Evolutionary conservation across 2,113 vertebrate species (phyloP), one percentile per base, ranked within the genome.

Genomic region (Potamarius usumacintae): DNA sequence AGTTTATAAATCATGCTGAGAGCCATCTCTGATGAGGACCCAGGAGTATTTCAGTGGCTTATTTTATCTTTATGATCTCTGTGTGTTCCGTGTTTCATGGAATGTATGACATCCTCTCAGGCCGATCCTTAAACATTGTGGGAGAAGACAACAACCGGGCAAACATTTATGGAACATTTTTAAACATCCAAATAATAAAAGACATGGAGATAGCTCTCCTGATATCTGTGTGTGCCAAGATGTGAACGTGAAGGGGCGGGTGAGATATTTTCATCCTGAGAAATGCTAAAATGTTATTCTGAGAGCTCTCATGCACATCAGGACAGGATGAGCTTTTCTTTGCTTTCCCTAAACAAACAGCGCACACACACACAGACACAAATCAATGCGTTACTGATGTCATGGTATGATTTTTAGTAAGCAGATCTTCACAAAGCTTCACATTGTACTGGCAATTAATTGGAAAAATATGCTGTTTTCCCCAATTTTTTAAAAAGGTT

Each of bases 201-300:
- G 42, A 20, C 2, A 12, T 82, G 20, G 7, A 62, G 83, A 87
- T 85, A 78, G 52, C 78, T 87, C 86, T 89, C 89, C 74, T 82
- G 89, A 87, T 89, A 69, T 87, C 86, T 53, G 50, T 78, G 18
- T 62, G 83, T 85, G 83, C 89, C 89, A 89, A 87, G 60, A 69
- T 42, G 30, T 34, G 72, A 57, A 84, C 85, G 86, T 50, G 80
- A 87, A 57, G 86, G 83, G 86, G 62, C 9, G 83, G 48, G 74
- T 50, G 71, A 84, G 85, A 89, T 86, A 89, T 84, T 89, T 89
- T 81, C 85, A 89, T 89, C 85, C 63, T 89, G 88, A 89, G 82
- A 89, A 89, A 87, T 30, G 53, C 71, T 80, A 20, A 89, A 81
- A 82, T 87, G 85, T 82, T 82, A 62, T 87, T 67, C 65, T 57